Evolutionary conservation across 1,140 invertebrate species (phyloP).

Genomic region (Lanistes nyassanus): DNA sequence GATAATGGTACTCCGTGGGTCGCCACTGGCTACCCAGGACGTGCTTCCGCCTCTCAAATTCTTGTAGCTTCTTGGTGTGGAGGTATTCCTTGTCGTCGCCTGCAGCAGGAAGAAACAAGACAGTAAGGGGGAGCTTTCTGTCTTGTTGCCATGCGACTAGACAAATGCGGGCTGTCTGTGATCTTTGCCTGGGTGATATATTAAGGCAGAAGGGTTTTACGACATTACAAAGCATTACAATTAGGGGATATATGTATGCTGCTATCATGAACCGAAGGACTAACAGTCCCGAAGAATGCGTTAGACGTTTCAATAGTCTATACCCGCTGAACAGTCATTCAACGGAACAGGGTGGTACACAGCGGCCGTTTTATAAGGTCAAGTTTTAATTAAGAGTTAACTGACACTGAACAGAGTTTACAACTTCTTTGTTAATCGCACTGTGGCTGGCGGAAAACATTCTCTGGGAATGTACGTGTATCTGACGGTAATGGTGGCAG

Average conservation of each 20-base stretch:
- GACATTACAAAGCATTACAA: neutral
- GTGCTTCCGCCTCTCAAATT: neutral
- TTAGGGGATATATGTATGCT: neutral
- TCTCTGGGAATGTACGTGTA: too few relatives aligned
- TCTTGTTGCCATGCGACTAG: neutral
- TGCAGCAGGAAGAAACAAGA: neutral
- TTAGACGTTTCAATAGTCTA: too few relatives aligned
- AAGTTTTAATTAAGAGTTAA: too few relatives aligned
- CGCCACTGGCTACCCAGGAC: conserved; percentile 6
- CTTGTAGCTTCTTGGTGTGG: neutral
- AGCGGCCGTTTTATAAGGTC: too few relatives aligned
- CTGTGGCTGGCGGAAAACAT: too few relatives aligned
- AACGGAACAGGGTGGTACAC: too few relatives aligned
- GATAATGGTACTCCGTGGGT: neutral
- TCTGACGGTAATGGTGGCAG: too few relatives aligned
- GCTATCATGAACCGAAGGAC: too few relatives aligned
- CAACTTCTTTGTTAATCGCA: too few relatives aligned
- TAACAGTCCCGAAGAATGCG: too few relatives aligned
- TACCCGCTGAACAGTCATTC: too few relatives aligned
- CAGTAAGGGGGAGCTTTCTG: neutral
- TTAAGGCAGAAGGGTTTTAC: neutral
- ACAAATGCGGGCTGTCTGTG: neutral
- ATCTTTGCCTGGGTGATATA: neutral
- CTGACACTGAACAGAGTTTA: too few relatives aligned
- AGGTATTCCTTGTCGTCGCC: neutral